These are phyloP conservation scores for Enteromius treurensis DNA, from an alignment of 2,797 vertebrate genomes.

Conservation along the genomic window DNA sequence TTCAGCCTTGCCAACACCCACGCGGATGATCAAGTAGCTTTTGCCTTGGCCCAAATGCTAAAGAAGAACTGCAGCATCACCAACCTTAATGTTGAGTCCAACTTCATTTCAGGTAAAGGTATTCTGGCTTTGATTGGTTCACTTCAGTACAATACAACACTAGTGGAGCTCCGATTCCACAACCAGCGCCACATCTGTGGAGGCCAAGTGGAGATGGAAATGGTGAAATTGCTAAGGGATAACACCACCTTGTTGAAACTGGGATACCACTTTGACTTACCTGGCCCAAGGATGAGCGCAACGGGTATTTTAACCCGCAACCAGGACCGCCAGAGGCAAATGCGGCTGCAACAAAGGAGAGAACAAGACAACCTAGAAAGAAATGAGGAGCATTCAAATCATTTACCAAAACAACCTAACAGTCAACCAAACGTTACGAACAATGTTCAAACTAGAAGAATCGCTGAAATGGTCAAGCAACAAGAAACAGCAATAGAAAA, in stretches of 20 bases:
- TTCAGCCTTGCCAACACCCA: conserved; percentile 89
- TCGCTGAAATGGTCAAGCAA: conserved; percentile 24
- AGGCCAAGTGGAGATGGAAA: conserved; percentile 92
- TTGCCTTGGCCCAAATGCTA: conserved; percentile 85
- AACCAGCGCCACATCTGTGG: conserved; percentile 93
- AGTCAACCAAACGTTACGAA: background rate
- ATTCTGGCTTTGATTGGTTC: conserved; percentile 86
- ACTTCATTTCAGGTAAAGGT: conserved; percentile 88
- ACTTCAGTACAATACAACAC: conserved; percentile 78
- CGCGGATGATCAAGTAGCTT: conserved; percentile 85
- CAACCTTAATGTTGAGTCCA: conserved; percentile 88
- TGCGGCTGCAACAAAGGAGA: conserved; percentile 82
- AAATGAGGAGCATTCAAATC: conserved; percentile 45
- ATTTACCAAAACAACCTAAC: background rate
- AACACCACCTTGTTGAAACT: conserved; percentile 88
- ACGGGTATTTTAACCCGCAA: conserved; percentile 89
- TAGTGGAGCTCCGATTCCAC: conserved; percentile 90
- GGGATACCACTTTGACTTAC: conserved; percentile 91
- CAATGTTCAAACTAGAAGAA: conserved; percentile 4
- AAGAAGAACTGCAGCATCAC: conserved; percentile 80
- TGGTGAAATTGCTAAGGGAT: conserved; percentile 84
- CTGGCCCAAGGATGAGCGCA: conserved; percentile 89
- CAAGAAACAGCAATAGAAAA: background rate
- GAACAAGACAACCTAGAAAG: conserved; percentile 69
- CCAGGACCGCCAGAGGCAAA: conserved; percentile 89